phyloP scores from a whole-genome alignment of 1,140 invertebrate genomes.

The Trachelipus rathkii region DNA sequence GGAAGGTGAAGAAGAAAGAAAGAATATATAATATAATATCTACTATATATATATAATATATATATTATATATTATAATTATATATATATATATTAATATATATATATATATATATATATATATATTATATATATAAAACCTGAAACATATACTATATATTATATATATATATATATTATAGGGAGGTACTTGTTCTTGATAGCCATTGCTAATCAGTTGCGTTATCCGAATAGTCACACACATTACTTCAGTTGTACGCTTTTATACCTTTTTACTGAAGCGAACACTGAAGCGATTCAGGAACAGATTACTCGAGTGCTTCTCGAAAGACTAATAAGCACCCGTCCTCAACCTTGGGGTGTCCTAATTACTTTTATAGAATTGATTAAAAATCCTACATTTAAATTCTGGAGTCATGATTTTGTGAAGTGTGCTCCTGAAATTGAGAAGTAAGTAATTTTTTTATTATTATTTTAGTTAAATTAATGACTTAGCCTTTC shows the following conservation, averaged over 20 bases:
- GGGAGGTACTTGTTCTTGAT: constrained; percentile 93
- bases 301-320: constrained; percentile 79
- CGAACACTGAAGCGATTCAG: constrained; percentile 93
- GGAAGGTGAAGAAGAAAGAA: no score
- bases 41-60: no score
- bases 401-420: constrained; percentile 98
- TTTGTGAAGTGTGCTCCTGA: constrained; percentile 99
- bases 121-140: no score
- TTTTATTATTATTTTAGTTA: no score
- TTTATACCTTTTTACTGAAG: constrained; percentile 95
- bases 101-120: no score
- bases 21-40: no score
- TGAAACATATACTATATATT: no score
- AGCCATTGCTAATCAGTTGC: constrained; percentile 96
- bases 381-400: constrained; percentile 96
- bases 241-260: constrained; percentile 98
- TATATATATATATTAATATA: no score
- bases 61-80: no score
- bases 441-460: constrained; percentile 79
- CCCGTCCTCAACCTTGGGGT: constrained; percentile 98
- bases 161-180: constrained; percentile 46
- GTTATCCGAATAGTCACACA: constrained; percentile 99
- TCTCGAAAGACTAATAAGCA: constrained; percentile 93
- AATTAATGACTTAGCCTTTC: no score
- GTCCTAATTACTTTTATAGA: constrained; percentile 98